Percentiles rank a stretch among this genome's conserved stretches.
phyloP scores from a whole-genome alignment of 2,888 invertebrate genomes.

The Helleia helle region DNA sequence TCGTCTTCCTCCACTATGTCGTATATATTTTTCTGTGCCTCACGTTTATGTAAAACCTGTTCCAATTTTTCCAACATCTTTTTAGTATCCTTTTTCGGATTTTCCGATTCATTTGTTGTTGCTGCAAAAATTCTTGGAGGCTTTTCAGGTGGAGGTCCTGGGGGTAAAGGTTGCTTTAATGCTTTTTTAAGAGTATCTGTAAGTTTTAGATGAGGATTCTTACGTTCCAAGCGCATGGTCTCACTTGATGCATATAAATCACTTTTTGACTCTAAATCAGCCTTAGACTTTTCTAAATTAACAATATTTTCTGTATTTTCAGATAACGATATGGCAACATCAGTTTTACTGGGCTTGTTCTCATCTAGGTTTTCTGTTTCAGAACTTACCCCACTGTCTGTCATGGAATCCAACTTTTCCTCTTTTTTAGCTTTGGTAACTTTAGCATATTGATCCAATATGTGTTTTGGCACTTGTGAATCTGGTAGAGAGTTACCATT shows the following conservation, averaged over 20 bases:
- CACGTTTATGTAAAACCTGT: slow-evolving; percentile 67
- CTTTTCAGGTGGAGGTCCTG: slow-evolving; percentile 83
- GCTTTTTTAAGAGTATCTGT: slow-evolving; percentile 78
- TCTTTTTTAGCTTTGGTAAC: slow-evolving; percentile 47
- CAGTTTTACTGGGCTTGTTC: slow-evolving; percentile 40
- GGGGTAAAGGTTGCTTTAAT: slow-evolving; percentile 78
- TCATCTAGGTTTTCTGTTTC: slow-evolving; percentile 66
- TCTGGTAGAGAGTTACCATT: slow-evolving; percentile 44
- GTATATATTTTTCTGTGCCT: slow-evolving; percentile 36
- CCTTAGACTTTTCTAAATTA: slow-evolving; percentile 16
- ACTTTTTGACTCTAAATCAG: slow-evolving; percentile 47
- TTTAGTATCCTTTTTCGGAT: slow-evolving; percentile 67
- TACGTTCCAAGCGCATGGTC: slow-evolving; percentile 54
- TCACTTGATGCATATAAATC: slow-evolving; percentile 52
- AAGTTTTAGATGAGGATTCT: slow-evolving; percentile 55
- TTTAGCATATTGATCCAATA: slow-evolving; percentile 62
- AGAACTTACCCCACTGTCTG: slow-evolving; percentile 66
- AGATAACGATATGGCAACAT: slow-evolving; percentile 37
- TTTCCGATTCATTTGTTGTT: slow-evolving; percentile 27
- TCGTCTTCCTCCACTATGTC: slow-evolving; percentile 35
- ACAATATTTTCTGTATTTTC: slow-evolving; percentile 30
- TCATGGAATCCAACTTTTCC: slow-evolving; percentile 54
- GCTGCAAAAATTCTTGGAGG: slow-evolving; percentile 78
- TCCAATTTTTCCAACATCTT: slow-evolving; percentile 79
- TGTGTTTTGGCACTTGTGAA: slow-evolving; percentile 55